phyloP scores from a whole-genome alignment of 2,888 invertebrate species.

The Epicampocera succincta region DNA sequence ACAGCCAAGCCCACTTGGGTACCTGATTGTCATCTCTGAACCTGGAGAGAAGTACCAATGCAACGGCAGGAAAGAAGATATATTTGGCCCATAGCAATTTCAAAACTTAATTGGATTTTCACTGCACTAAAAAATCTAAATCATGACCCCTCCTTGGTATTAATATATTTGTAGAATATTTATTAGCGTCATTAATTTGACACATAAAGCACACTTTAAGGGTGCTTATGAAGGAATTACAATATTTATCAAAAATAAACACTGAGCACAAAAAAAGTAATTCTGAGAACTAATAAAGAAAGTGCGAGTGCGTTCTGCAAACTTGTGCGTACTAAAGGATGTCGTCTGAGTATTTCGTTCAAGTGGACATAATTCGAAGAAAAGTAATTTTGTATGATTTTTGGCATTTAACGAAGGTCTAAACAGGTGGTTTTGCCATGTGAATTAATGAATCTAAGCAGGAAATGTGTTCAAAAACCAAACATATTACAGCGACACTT shows the following conservation, averaged over 20 bases:
- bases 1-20: too few species aligned
- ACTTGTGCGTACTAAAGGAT: background rate
- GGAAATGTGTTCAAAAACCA: too few species aligned
- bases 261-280: background rate
- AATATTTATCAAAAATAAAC: slow-evolving; percentile 10
- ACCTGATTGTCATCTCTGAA: too few species aligned
- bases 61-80: too few species aligned
- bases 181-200: background rate
- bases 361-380: too few species aligned
- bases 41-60: too few species aligned
- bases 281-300: background rate
- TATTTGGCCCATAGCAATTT: too few species aligned
- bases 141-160: background rate
- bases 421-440: slow-evolving; percentile 9
- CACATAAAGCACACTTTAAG: slow-evolving; percentile 20
- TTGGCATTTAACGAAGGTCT: background rate
- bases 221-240: background rate
- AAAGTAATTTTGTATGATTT: too few species aligned
- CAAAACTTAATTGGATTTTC: too few species aligned
- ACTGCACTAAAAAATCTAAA: background rate
- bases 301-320: too few species aligned
- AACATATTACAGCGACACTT: too few species aligned
- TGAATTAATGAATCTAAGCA: background rate
- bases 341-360: too few species aligned
- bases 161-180: background rate